Evolutionary conservation across 2,797 vertebrate genomes (phyloP), one percentile per base, ranked within the genome.

Genomic region (Dermochelys coriacea): DNA sequence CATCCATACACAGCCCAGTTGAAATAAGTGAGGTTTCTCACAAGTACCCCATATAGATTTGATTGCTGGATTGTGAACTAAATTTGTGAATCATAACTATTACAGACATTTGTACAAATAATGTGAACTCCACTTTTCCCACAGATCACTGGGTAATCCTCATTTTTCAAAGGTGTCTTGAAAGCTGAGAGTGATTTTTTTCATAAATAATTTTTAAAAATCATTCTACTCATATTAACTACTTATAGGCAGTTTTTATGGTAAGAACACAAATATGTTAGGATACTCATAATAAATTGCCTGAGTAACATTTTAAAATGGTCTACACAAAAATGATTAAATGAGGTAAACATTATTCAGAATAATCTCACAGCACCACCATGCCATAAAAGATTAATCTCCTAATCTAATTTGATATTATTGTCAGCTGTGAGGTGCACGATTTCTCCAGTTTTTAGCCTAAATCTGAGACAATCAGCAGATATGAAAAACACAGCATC

Each of bases 341-440:
- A 82, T 5, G 29, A 85, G 77, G 21, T 12, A 83, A 83, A 64
- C 12, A 50, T 74, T 84, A 29, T 91, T 93, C 86, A 81, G 77
- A 91, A 94, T 75, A 91, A 90, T 88, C 92, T 93, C 47, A 52
- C 31, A 89, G 51, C 57, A 83, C 12, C 41, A 89, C 57, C 71
- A 50, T 8, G 61, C 83, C 41, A 89, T 88, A 88, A 89, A 91
- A 91, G 82, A 91, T 82, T 81, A 84, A 93, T 12, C 55, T 87
- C 54, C 41, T 71, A 82, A 61, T 59, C 49, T 61, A 93, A 90
- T 34, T 41, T 59, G 27, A 51, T 87, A 80, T 59, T 90, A 81
- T 37, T 93, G 29, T 4, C 45, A 91, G 12, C 14, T 74, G 61
- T 27, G 19, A 27, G 25, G 54, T 75, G 37, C 15, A 84, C 54